Percentiles rank a stretch among this genome's conserved stretches.
Evolutionary conservation across 2,113 vertebrate genomes (phyloP).

Genomic region (Microtus ochrogaster): DNA sequence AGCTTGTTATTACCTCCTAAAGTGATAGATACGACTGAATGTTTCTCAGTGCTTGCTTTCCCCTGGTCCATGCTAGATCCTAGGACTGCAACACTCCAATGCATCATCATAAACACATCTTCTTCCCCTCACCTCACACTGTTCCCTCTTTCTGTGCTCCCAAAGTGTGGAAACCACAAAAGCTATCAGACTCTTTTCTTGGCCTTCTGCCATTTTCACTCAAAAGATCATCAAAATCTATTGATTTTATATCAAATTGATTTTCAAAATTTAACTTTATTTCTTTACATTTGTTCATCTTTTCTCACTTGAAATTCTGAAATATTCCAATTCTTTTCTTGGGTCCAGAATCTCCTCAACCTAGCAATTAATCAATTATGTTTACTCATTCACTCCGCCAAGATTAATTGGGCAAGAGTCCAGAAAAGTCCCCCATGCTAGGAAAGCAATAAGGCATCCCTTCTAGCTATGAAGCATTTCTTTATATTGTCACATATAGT

Average conservation of each 20-base stretch:
- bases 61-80: not conserved
- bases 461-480: not conserved
- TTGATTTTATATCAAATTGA: not conserved
- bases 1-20: not conserved
- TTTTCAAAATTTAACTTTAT: not conserved
- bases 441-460: not conserved
- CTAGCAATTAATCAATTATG: not conserved
- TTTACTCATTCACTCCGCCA: not conserved
- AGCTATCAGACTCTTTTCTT: not conserved
- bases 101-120: not conserved
- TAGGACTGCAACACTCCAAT: not conserved
- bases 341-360: not conserved
- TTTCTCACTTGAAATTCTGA: not conserved
- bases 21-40: not conserved
- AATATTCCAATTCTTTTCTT: not conserved
- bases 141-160: not conserved
- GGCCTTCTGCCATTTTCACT: not conserved
- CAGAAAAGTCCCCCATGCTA: not conserved
- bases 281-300: not conserved
- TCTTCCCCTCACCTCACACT: not conserved
- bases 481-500: not conserved
- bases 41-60: not conserved
- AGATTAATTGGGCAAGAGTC: not conserved
- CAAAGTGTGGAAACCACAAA: not conserved
- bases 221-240: not conserved